phyloP scores from a whole-genome alignment of 2,888 invertebrate species.

The Syrista parreyssii region DNA sequence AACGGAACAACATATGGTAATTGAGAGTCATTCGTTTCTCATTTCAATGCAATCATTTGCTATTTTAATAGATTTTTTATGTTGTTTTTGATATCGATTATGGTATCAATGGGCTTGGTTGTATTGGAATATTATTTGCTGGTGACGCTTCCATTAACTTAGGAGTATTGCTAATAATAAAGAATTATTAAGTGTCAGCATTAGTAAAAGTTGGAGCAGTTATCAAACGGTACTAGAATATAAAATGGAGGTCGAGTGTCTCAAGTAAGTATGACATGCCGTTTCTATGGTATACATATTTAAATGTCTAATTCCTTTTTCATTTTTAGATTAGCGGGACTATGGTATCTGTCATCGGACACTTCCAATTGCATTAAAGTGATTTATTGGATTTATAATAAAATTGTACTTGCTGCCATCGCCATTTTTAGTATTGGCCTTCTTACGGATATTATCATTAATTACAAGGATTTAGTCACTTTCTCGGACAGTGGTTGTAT shows the following conservation, averaged over 20 bases:
- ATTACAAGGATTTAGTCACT: constrained; percentile 36
- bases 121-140: neutral
- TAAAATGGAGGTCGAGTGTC: neutral
- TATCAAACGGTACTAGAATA: neutral
- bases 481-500: constrained; percentile 50
- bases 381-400: constrained; percentile 38
- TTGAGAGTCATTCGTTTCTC: neutral
- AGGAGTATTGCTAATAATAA: neutral
- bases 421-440: constrained; percentile 38
- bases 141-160: neutral
- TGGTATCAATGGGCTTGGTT: neutral
- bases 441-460: constrained; percentile 37
- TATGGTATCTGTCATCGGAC: neutral
- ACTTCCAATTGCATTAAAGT: constrained; percentile 8
- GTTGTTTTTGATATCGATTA: neutral
- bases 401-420: constrained; percentile 30
- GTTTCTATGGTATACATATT: neutral
- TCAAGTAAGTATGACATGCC: neutral
- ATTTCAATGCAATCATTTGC: neutral
- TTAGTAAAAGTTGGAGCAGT: neutral
- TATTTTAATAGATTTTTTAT: neutral
- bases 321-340: neutral
- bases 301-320: neutral
- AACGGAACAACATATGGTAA: neutral
- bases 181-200: neutral